Conservation (phyloP, 2,113 vertebrate genomes). For the Hiodon alosoides region DNA sequence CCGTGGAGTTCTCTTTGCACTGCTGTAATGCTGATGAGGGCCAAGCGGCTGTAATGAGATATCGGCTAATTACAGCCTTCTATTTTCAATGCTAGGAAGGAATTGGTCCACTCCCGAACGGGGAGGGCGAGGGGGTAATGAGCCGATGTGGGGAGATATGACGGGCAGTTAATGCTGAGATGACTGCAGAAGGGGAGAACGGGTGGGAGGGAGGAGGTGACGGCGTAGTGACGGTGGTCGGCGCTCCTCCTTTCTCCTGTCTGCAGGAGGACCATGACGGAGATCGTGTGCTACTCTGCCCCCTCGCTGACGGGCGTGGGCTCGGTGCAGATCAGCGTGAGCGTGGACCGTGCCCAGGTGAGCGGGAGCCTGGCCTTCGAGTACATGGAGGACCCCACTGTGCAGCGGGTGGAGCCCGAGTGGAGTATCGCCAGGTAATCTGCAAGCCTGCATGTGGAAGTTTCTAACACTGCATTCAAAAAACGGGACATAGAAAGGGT, state of each 20-base stretch:
- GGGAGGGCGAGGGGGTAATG: slow-evolving; percentile 20
- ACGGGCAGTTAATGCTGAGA: too few relatives aligned
- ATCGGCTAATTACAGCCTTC: slow-evolving; percentile 64
- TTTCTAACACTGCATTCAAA: neutral
- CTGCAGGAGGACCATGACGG: slow-evolving; percentile 72
- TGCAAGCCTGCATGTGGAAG: too few relatives aligned
- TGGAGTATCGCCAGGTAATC: slow-evolving; percentile 89
- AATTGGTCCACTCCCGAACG: slow-evolving; percentile 36
- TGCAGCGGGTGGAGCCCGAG: slow-evolving; percentile 82
- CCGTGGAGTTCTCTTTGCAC: slow-evolving; percentile 16
- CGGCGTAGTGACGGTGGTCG: neutral
- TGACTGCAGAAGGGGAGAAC: too few relatives aligned
- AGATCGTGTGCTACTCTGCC: slow-evolving; percentile 81
- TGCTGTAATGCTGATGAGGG: too few relatives aligned
- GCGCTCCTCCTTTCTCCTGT: neutral
- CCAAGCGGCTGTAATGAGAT: slow-evolving; percentile 56
- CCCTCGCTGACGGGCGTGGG: slow-evolving; percentile 74
- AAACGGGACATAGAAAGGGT: neutral
- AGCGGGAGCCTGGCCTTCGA: slow-evolving; percentile 75
- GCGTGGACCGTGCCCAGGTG: slow-evolving; percentile 75
- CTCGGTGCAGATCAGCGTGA: slow-evolving; percentile 69
- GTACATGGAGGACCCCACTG: slow-evolving; percentile 87
- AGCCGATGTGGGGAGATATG: too few relatives aligned
- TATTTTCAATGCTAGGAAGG: slow-evolving; percentile 33
- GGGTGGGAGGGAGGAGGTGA: too few relatives aligned